Evolutionary conservation across 2,113 vertebrate genomes (phyloP).

Genomic region (Hypanus sabinus): DNA sequence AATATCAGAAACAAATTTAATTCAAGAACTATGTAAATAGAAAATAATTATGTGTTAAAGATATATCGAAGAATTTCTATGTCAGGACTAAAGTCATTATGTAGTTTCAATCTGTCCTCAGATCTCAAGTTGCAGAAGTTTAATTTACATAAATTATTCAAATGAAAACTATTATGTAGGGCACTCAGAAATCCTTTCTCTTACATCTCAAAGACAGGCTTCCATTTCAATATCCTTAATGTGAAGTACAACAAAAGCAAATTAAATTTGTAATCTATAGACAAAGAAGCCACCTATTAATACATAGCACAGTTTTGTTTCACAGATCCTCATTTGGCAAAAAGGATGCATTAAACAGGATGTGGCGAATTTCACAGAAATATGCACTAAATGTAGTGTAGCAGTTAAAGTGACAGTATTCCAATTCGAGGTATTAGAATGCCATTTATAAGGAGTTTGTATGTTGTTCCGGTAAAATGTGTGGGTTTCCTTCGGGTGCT

Average conservation of each 20-base stretch:
- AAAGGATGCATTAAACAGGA: neutral
- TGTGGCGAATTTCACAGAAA: neutral
- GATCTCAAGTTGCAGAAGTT: neutral
- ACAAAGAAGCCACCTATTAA: neutral
- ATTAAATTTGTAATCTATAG: neutral
- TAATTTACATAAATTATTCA: neutral
- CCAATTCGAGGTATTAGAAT: no score
- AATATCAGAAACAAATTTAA: conserved; percentile 6
- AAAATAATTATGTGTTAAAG: neutral
- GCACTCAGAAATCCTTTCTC: neutral
- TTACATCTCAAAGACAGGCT: neutral
- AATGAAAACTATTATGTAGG: neutral
- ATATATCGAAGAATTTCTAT: neutral
- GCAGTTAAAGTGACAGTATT: no score
- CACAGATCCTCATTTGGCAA: neutral
- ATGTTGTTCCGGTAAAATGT: no score
- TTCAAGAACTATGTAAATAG: neutral
- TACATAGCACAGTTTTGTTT: neutral
- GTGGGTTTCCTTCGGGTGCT: no score
- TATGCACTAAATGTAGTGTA: neutral
- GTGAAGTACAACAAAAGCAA: neutral
- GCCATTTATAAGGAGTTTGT: no score
- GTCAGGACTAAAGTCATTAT: neutral
- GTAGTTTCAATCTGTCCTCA: neutral
- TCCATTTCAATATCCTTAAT: neutral